Evolutionary conservation across 2,797 vertebrate genomes (phyloP), one percentile per base, ranked within the genome.

Genomic region (Eulemur albifrons): DNA sequence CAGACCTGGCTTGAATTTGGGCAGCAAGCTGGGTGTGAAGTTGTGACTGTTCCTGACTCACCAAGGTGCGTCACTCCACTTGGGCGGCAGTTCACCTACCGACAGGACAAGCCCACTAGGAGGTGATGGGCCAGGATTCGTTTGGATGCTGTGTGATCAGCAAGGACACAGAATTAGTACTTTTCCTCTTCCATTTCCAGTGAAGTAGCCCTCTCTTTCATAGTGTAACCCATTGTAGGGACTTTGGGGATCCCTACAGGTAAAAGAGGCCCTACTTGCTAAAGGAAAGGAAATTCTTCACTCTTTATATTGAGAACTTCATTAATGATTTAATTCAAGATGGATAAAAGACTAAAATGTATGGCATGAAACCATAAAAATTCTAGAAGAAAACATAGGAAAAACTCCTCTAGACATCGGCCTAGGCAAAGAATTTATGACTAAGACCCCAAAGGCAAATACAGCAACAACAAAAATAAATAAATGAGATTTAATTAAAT

Each of bases 21-120:
- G 52, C 59, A 84, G 88, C 27, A 69, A 85, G 80, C 54, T 45
- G 81, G 65, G 30, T 82, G n/a, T 84, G 92, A 93, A 90, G 85
- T 8, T 59, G 21, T 40, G 76, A 54, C 45, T 40, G 90, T 50
- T 40, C 77, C 85, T 95, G 82, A 95, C 79, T 97, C 92, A 83
- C 25, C 21, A 45, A 45, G 65, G 48, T 23, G 30, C 15, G 2
- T 72, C 69, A 72, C 25, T 76, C 30, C 10, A 1, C 3, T 35
- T 83, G 83, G 45, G 84, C 0, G 3, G 77, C 59, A 48, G 45
- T 40, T 50, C n/a, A 13, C 43, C 50, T 8, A 13, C 40, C 43
- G 14, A 40, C 5, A 25, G 76, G 14, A 43, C 11, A 8, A 73
- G 65, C 18, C 18, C 59, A 1, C 50, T 1, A 14, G 48, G 70